Base-by-base conservation (phyloP, 1,140 invertebrate genomes). In the Onthophagus taurus region DNA sequence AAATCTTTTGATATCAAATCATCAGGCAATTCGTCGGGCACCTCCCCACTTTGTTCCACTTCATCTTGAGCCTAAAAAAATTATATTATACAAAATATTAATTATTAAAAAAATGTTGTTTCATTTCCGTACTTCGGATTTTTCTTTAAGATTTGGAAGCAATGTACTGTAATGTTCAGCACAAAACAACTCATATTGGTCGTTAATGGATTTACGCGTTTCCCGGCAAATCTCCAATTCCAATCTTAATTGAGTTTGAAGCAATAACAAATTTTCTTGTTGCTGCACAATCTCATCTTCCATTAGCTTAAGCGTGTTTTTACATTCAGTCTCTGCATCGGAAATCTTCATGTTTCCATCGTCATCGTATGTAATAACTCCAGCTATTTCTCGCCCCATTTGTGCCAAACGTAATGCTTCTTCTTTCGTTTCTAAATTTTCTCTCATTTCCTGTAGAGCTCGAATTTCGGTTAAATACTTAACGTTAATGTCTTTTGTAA, bases 151-250 rank as follows among this genome's bases (percentile, higher is more conserved):
- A 41, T 46, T 29, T 20, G 45, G 47, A 21, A 51, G 41, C 8
- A 45, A 21, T 4, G 52, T 31, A 21, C 45, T 38, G 31, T 45
- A 58, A 19, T 50, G 48, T 11, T 55, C 39, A 14, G 33, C 42
- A 38, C 57, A 59, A 48, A 49, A 60, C 9, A 47, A 21, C 8
- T 59, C 50, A 38, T 52, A 60, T 30, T 48, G 26, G 2, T 47
- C 46, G 8, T 47, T 47, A 3, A 55, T 11, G 14, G 47, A 38
- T 26, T 52, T 48, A 12, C 50, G 47, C 4, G 49, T 31, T 26
- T 51, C 42, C 18, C 43, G 34, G 21, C 45, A 17, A 16, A 42
- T 34, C 7, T 52, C 38, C 9, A 59, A 42, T 34, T 42, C 34
- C 17, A 53, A 29, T 38, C 50, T 52, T 6, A 60, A 47, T 26